phyloP scores from a whole-genome alignment of 2,797 vertebrate genomes.

The Pipistrellus kuhlii region DNA sequence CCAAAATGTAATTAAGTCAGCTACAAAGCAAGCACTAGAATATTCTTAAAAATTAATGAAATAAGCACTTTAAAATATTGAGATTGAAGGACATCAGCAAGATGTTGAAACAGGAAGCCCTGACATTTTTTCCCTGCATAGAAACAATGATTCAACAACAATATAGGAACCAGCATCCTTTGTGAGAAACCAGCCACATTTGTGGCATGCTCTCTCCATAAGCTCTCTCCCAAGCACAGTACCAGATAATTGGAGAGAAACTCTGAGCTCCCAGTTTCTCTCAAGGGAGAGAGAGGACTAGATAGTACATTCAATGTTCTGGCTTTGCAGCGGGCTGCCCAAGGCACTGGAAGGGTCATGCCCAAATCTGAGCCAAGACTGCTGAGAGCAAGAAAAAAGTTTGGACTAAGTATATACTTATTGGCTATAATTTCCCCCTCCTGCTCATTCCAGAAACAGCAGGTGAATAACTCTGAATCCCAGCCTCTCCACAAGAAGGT shows the following conservation, averaged over 20 bases:
- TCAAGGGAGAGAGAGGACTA: not conserved
- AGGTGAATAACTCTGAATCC: not conserved
- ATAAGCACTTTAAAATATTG: not conserved
- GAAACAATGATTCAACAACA: not conserved
- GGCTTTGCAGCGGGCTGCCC: too few species aligned
- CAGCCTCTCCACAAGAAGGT: not conserved
- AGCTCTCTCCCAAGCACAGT: not conserved
- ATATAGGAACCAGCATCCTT: not conserved
- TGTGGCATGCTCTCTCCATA: not conserved
- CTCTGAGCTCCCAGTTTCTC: not conserved
- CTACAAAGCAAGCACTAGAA: not conserved
- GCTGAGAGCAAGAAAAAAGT: not conserved
- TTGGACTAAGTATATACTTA: not conserved
- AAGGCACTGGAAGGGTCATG: not conserved
- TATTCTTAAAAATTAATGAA: not conserved
- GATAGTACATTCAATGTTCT: not conserved
- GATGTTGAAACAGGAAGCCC: not conserved
- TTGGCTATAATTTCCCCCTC: not conserved
- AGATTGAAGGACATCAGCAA: not conserved
- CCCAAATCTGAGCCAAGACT: not conserved
- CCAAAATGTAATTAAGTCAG: not conserved
- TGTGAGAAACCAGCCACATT: not conserved
- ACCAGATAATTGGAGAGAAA: not conserved
- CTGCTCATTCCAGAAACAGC: not conserved
- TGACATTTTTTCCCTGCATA: not conserved